Base-by-base conservation (phyloP, 2,888 invertebrate genomes). In the Dolichomitus sp. region DNA sequence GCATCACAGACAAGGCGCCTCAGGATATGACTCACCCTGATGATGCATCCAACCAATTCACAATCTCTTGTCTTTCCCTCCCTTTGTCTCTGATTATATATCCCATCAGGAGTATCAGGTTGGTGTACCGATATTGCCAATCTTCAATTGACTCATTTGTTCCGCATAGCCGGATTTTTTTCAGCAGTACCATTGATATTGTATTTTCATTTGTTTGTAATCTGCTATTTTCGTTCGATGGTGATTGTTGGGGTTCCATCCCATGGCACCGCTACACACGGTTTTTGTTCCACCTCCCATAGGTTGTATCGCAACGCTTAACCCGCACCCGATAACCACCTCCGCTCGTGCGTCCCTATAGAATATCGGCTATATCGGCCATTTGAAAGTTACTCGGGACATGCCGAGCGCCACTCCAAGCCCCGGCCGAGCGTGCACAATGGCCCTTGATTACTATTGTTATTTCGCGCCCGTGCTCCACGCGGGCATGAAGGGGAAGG, bases 401-500 rank as follows among this genome's bases (percentile, higher is more conserved):
- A 88, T 88, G 85, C 87, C 86, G 87, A 86, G 85, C 89, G 86
- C 87, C 89, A 90, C 85, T 90, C 90, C 33, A 48, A 61, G 48
- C 72, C 59, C 70, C 66, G 66, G 37, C 70, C 66, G 76, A 73
- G 80, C 80, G 61, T 59, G 80, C 73, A 84, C 86, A 66, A 83
- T 77, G 68, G 86, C 78, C 63, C 69, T 84, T 61, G 87, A 86
- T 78, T 86, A 84, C 82, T 87, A 86, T 65, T 88, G 88, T 83
- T 83, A 80, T 83, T 83, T 83, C 83, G 80, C 83, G 76, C 83
- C 83, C 68, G 52, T 54, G 57, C 48, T 69, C 27, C 33, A 82
- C 68, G 84, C 63, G 70, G 40, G 45, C 5, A 45, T 5, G 45
- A n/a, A 14, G 80, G 59, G 80, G 73, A 83, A 68, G 76, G 80